phyloP scores from a whole-genome alignment of 2,888 invertebrate species.

The Drosophila buzzatii region DNA sequence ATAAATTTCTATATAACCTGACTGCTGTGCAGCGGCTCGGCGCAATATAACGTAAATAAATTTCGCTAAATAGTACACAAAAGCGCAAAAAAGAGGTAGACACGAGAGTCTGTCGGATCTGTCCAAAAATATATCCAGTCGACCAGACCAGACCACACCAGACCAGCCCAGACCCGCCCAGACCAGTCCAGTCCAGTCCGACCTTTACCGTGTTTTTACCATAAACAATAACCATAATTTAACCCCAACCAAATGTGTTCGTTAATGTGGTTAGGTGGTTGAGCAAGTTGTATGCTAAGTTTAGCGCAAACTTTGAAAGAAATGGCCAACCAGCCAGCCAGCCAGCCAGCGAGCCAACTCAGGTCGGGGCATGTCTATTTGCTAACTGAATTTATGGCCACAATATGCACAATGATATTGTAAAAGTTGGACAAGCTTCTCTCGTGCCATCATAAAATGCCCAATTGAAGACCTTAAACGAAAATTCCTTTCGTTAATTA shows the following conservation, averaged over 20 bases:
- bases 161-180: conserved; percentile 14
- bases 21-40: conserved; percentile 56
- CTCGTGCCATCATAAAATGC: not conserved
- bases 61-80: conserved; percentile 67
- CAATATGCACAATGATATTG: conserved; percentile 35
- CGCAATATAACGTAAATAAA: conserved; percentile 76
- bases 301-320: conserved; percentile 35
- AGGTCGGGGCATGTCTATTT: conserved; percentile 29
- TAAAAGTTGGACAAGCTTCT: conserved; percentile 9
- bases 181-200: conserved; percentile 29
- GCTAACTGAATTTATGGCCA: conserved; percentile 45
- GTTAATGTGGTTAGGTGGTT: conserved; percentile 69
- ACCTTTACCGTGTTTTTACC: conserved; percentile 75
- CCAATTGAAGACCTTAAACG: not conserved
- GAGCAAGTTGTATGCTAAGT: conserved; percentile 56
- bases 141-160: conserved; percentile 28
- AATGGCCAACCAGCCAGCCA: not conserved
- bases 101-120: conserved; percentile 14
- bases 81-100: conserved; percentile 51
- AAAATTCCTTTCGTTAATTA: not conserved
- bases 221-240: conserved; percentile 84
- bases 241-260: conserved; percentile 52
- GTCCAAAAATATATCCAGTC: conserved; percentile 43
- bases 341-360: not conserved
- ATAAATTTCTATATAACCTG: conserved; percentile 81